Evolutionary conservation across 2,797 vertebrate genomes (phyloP).

Genomic region (Heliangelus exortis): DNA sequence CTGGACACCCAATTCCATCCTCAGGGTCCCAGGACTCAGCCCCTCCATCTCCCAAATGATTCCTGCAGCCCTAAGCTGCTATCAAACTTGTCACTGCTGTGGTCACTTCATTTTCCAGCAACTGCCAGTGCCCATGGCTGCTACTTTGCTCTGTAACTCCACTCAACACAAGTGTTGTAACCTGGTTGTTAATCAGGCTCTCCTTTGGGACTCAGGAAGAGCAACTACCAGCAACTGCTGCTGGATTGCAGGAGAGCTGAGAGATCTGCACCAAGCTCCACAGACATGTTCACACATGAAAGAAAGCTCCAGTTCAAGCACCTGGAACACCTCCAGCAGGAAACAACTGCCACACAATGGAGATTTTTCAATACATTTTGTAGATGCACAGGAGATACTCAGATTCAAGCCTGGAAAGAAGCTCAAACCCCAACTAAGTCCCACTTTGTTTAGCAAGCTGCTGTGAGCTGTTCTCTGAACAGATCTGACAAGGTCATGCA

Average conservation of each 20-base stretch:
- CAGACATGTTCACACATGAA: fast-evolving
- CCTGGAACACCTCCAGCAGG: not conserved
- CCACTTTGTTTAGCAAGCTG: not conserved
- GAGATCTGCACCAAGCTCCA: not conserved
- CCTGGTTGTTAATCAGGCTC: not conserved
- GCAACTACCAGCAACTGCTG: not conserved
- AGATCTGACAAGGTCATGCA: not conserved
- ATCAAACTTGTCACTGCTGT: not conserved
- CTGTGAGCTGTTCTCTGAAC: not conserved
- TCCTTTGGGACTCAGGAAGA: not conserved
- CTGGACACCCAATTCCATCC: not conserved
- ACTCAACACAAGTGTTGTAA: fast-evolving
- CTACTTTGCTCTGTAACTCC: not conserved
- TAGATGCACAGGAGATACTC: not conserved
- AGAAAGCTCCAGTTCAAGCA: not conserved
- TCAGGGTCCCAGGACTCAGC: not conserved
- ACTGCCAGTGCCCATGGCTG: not conserved
- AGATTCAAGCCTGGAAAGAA: not conserved
- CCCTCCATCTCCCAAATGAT: fast-evolving
- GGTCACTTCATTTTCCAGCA: not conserved
- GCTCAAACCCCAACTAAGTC: not conserved
- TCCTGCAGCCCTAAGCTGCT: not conserved
- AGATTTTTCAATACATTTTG: fast-evolving
- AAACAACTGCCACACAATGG: fast-evolving
- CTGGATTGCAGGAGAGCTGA: not conserved